phyloP scores from a whole-genome alignment of 2,113 vertebrate species.

The Hypomesus transpacificus region DNA sequence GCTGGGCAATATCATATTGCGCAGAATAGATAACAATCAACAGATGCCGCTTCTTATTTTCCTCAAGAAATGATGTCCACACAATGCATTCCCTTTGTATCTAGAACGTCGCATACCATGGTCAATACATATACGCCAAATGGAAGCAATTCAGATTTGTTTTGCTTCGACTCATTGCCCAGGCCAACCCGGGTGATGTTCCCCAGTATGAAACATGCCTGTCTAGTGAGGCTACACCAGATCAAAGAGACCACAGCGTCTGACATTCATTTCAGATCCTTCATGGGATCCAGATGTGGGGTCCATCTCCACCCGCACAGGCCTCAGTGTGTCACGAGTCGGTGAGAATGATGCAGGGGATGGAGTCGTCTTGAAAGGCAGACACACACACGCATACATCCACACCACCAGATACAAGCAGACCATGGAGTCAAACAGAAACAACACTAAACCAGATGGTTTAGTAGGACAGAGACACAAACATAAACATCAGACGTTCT shows the following conservation, averaged over 20 bases:
- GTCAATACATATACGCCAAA: constrained; percentile 8
- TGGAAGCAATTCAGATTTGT: constrained; percentile 8
- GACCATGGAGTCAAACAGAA: background rate
- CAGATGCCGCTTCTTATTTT: no score
- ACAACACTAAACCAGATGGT: no score
- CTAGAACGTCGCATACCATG: no score
- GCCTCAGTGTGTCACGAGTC: constrained; percentile 27
- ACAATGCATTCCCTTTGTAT: no score
- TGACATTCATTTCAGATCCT: constrained; percentile 42
- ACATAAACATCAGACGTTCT: background rate
- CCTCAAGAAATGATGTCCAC: no score
- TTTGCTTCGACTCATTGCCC: constrained; percentile 24
- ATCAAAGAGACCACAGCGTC: constrained; percentile 58
- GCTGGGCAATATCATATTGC: no score
- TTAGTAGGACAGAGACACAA: constrained; percentile 25
- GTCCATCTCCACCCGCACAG: constrained; percentile 38
- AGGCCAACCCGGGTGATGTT: constrained; percentile 8
- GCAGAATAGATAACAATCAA: no score
- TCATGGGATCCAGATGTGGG: constrained; percentile 67
- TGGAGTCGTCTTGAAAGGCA: constrained; percentile 27
- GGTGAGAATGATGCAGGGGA: constrained; percentile 33
- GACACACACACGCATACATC: constrained; percentile 9
- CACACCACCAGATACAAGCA: constrained; percentile 18
- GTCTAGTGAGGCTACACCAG: constrained; percentile 16
- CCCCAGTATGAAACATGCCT: constrained; percentile 35